Conservation (phyloP, 2,797 vertebrate species). For the Psittacula derbiana region DNA sequence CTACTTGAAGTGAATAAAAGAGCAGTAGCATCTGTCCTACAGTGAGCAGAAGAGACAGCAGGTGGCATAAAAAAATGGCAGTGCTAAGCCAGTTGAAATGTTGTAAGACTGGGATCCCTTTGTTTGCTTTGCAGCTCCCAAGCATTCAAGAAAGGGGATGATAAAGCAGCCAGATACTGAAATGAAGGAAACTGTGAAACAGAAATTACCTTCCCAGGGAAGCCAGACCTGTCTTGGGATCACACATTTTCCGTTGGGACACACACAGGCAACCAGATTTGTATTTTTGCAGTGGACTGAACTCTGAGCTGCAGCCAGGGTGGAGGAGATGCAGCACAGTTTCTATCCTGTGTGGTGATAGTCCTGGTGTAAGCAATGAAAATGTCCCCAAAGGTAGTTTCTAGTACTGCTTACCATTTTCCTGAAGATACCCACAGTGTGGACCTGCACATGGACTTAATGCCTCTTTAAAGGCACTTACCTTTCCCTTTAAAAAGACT, state of each 20-base stretch:
- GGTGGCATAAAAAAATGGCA: background rate
- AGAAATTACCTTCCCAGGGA: background rate
- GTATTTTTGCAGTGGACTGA: background rate
- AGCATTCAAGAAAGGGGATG: background rate
- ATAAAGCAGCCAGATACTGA: background rate
- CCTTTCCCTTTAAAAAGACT: background rate
- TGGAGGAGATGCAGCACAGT: background rate
- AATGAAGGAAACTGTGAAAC: background rate
- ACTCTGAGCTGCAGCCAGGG: background rate
- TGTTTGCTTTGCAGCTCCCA: background rate
- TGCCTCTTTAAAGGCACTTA: background rate
- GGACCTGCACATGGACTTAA: background rate
- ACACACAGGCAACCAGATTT: background rate
- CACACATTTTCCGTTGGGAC: background rate
- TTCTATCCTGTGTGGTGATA: background rate
- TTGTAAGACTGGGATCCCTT: background rate
- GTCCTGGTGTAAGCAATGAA: background rate
- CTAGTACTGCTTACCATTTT: background rate
- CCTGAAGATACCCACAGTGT: fast-evolving
- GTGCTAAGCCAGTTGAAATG: background rate
- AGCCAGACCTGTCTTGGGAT: background rate
- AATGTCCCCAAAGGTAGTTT: background rate
- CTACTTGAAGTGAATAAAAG: background rate
- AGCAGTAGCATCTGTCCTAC: background rate
- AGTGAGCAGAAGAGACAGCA: background rate